Base-by-base conservation (phyloP, 2,113 vertebrate species). In the Pygoscelis adeliae region DNA sequence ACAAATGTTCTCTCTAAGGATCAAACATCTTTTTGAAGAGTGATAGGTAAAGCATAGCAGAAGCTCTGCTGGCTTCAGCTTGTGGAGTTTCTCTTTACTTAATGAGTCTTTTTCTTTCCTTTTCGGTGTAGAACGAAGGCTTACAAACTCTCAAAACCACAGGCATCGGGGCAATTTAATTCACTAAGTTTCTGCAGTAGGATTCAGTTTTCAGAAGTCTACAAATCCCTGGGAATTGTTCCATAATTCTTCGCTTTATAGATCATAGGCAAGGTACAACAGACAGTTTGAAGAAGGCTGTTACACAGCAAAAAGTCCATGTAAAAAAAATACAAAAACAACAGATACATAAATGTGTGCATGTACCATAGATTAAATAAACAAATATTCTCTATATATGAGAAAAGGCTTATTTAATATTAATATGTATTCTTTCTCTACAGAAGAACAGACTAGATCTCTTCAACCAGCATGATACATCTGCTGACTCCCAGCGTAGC, bases 21-120 rank as follows among this genome's bases (percentile, higher is more conserved):
- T 98, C 95, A 98, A 98, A 97, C 29, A 44, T 23, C 87, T 87
- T 98, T 98, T 98, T 98, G 97, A 97, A 98, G 91, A 92, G 55
- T 27, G 30, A 32, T 53, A 89, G 89, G 78, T 86, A 97, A 97
- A 96, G 83, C 86, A 83, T 77, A 96, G 74, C 53, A 70, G 85
- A 93, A 76, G 74, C 72, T 93, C 86, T 72, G 40, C 66, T 72
- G 50, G 58, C 22, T 97, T 93, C 53, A 69, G 44, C 83, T 95
- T 93, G 52, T 5, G 30, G 84, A 96, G 84, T 70, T 90, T 93
- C 55, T 93, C 82, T 72, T 89, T 76, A 81, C 38, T 85, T 91
- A 72, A 83, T 27, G 15, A 47, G 59, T 56, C 62, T 32, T 26
- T 16, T 58, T 55, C 59, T 78, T 67, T 30, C 38, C 38, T 15